phyloP scores from a whole-genome alignment of 2,797 vertebrate species.

The Toxotes lorentzi region DNA sequence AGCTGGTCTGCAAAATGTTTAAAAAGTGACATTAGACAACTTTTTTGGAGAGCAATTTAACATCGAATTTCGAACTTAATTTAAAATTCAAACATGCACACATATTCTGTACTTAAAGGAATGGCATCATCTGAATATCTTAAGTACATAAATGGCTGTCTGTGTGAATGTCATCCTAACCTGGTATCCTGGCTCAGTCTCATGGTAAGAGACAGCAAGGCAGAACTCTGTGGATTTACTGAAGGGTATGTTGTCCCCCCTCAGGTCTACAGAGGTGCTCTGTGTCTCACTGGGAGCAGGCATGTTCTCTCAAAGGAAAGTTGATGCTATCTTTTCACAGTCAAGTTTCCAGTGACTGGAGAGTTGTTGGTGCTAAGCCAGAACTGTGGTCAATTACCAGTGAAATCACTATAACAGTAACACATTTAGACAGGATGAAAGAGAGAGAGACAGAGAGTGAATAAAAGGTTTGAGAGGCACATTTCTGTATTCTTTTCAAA shows the following conservation, averaged over 20 bases:
- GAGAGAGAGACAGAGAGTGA: slow-evolving; percentile 19
- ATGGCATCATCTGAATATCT: not conserved
- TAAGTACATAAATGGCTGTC: slow-evolving; percentile 40
- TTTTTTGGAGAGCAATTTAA: slow-evolving; percentile 10
- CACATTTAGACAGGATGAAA: slow-evolving; percentile 39
- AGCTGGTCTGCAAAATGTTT: not conserved
- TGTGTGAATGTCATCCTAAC: slow-evolving; percentile 43
- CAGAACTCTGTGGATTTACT: slow-evolving; percentile 52
- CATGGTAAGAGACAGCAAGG: slow-evolving; percentile 44
- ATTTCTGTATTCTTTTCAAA: not conserved
- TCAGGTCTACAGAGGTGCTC: slow-evolving; percentile 43
- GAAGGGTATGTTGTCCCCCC: slow-evolving; percentile 34
- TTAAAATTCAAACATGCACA: not conserved
- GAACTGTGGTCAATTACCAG: slow-evolving; percentile 77
- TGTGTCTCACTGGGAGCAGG: slow-evolving; percentile 50
- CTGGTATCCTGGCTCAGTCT: slow-evolving; percentile 51
- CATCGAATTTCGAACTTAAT: not conserved
- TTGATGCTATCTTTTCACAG: slow-evolving; percentile 69
- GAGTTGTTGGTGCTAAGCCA: slow-evolving; percentile 69
- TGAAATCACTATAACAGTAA: slow-evolving; percentile 76
- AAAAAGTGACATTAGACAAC: not conserved
- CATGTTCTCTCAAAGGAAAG: slow-evolving; percentile 63
- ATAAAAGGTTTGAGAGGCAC: slow-evolving; percentile 29
- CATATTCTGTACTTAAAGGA: not conserved
- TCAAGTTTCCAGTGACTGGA: slow-evolving; percentile 64